A percentile compares a stretch with the other conserved stretches of the same genome.
Evolutionary conservation across 1,140 invertebrate species (phyloP).

Genomic region (Pseudomyrmex gracilis): DNA sequence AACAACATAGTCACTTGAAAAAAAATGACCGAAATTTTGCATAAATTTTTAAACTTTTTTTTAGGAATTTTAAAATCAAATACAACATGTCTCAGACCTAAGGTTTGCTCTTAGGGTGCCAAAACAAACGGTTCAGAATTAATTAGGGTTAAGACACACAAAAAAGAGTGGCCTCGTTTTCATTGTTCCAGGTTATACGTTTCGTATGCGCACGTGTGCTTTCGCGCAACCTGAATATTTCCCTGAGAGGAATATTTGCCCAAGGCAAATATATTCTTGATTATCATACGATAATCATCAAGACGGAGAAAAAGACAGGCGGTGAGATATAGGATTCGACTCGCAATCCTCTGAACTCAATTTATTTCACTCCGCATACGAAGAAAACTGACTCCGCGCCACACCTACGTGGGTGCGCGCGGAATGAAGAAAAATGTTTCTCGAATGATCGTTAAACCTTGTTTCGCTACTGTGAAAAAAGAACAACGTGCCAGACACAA

Average conservation of each 20-base stretch:
- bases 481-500: not conserved
- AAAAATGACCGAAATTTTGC: no score
- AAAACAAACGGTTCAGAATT: no score
- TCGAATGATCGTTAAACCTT: constrained; percentile 18
- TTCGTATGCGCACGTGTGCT: not conserved
- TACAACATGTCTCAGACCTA: no score
- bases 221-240: constrained; percentile 36
- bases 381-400: constrained; percentile 25
- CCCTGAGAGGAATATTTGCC: not conserved
- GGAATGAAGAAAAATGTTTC: constrained; percentile 55
- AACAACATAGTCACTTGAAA: not conserved
- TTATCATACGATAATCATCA: constrained; percentile 31
- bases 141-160: no score
- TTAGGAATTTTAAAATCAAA: no score
- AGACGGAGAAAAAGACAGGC: not conserved
- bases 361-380: constrained; percentile 42
- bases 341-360: constrained; percentile 27
- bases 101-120: no score
- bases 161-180: no score
- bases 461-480: not conserved
- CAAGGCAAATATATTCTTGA: no score
- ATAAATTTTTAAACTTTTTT: no score
- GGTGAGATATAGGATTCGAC: constrained; percentile 5
- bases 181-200: not conserved
- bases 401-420: not conserved